Conservation (phyloP, 2,797 vertebrate genomes). For the Alfaro cultratus region DNA sequence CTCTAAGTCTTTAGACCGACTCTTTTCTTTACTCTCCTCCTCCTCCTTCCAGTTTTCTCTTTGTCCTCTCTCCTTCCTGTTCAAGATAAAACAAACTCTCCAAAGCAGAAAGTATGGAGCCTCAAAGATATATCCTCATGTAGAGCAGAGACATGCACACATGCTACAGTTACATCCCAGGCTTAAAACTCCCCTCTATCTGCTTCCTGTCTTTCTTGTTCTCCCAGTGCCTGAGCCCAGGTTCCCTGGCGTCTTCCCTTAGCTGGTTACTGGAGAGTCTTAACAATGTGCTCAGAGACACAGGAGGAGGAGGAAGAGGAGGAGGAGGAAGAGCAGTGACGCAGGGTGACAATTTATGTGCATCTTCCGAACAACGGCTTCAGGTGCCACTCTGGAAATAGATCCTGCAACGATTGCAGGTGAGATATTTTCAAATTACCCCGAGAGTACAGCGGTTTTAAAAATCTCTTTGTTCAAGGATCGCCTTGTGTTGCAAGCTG, state of each 20-base stretch:
- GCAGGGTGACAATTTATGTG: slow-evolving; percentile 59
- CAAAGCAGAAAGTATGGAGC: slow-evolving; percentile 45
- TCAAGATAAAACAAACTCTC: slow-evolving; percentile 36
- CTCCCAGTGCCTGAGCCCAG: slow-evolving; percentile 35
- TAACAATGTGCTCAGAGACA: slow-evolving; percentile 65
- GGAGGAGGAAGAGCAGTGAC: slow-evolving; percentile 53
- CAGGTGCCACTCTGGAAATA: slow-evolving; percentile 53
- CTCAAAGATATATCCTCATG: slow-evolving; percentile 32
- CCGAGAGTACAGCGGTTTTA: neutral
- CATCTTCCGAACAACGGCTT: slow-evolving; percentile 58
- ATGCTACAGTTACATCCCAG: slow-evolving; percentile 10
- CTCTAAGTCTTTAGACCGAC: slow-evolving; percentile 40
- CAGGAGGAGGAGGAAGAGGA: slow-evolving; percentile 37
- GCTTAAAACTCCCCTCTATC: slow-evolving; percentile 23
- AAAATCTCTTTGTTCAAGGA: no score
- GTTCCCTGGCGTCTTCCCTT: slow-evolving; percentile 62
- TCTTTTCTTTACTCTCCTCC: slow-evolving; percentile 25
- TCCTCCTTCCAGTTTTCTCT: slow-evolving; percentile 12
- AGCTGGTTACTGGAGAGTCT: slow-evolving; percentile 69
- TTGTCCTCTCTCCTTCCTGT: slow-evolving; percentile 30
- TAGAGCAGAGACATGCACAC: slow-evolving; percentile 18
- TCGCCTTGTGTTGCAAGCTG: no score
- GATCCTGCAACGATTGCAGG: neutral
- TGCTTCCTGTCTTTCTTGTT: slow-evolving; percentile 15
- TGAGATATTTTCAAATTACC: slow-evolving; percentile 2